Evolutionary conservation across 2,113 vertebrate genomes (phyloP), one percentile per base, ranked within the genome.

Genomic region (Hirundichthys speculiger): DNA sequence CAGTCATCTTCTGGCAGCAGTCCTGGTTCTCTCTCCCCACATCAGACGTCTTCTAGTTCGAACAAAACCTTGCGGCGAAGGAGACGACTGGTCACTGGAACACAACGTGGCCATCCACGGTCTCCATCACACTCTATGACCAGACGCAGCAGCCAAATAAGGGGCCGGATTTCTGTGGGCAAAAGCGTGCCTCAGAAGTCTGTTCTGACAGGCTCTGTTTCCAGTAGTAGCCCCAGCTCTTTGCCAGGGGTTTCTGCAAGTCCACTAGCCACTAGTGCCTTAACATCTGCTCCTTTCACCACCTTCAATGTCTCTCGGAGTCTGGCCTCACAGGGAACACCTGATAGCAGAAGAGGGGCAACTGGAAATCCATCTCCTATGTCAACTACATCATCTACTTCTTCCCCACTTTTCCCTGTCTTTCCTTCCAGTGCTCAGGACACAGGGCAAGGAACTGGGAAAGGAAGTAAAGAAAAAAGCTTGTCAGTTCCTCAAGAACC

Each of bases 81-180:
- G 69, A 95, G 91, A 71, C 92, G 94, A 63, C 92, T 78, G 49
- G 91, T 93, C 0, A 90, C 94, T 2, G 94, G 91, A 73, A 90
- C 93, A 5, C 88, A 94, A 46, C 94, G 94, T 15, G 92, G 93
- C 0, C 95, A 97, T 6, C 92, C 95, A 19, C 91, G 95, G 24
- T 99, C 98, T 73, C 96, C 96, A 41, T 98, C 96, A 0, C 98
- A 99, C 91, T 96, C 96, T 66, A 99, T 99, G 98, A 96, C 95
- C 77, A 96, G 96, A 1, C 93, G 98, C 88, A 99, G 98, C 13
- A 95, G 96, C 75, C 94, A 97, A 75, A 93, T 93, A 9, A 95
- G 94, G n/a, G 73, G 76, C 38, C 90, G 70, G 53, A 59, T 82
- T 14, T 59, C 76, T 15, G 22, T 55, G 13, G 69, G 87, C 52